These are phyloP conservation scores for Schizopygopsis malacanthus DNA, from an alignment of 2,797 vertebrate genomes.

Conservation along the genomic window DNA sequence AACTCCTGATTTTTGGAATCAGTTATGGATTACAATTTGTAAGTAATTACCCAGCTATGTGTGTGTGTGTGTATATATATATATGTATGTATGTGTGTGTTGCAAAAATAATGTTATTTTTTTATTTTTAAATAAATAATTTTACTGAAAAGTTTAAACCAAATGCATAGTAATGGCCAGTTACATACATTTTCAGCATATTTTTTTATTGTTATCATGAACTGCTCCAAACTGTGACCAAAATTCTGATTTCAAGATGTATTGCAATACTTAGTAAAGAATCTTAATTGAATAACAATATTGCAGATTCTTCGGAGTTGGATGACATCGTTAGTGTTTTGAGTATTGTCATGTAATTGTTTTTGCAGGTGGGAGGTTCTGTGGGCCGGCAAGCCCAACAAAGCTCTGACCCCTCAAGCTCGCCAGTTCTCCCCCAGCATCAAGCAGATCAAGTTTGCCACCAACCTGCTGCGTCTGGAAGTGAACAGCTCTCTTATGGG, in stretches of 20 bases:
- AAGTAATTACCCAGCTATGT: too few species aligned
- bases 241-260: not conserved
- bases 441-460: constrained; percentile 93
- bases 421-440: constrained; percentile 94
- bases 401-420: constrained; percentile 88
- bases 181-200: not conserved
- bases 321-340: not conserved
- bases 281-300: not conserved
- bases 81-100: too few species aligned
- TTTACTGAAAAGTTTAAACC: not conserved
- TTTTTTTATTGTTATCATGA: not conserved
- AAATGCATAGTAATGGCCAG: not conserved
- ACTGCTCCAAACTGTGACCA: not conserved
- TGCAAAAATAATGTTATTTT: not conserved
- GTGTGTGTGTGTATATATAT: too few species aligned
- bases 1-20: too few species aligned
- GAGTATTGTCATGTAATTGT: not conserved
- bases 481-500: constrained; percentile 94
- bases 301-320: not conserved
- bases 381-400: constrained; percentile 92
- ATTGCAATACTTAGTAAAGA: not conserved
- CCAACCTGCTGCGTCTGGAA: constrained; percentile 95
- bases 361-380: constrained; percentile 90
- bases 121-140: not conserved
- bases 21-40: too few species aligned